These are phyloP conservation scores for Nesospiza acunhae DNA, from an alignment of 2,113 vertebrate species.

Conservation along the genomic window DNA sequence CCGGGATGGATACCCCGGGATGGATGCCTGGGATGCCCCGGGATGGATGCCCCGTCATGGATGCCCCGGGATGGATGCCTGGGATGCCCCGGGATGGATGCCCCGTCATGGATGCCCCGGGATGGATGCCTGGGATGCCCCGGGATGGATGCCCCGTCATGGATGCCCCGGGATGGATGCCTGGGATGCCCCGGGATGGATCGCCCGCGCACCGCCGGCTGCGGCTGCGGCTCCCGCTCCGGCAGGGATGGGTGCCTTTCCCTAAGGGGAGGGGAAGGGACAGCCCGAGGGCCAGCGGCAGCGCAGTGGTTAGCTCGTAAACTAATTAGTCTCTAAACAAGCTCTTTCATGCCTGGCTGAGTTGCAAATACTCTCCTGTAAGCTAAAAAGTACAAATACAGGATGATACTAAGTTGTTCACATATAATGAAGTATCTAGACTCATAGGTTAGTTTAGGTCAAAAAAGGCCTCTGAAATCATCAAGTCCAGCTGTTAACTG, in stretches of 20 bases:
- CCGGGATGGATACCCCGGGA: too few relatives aligned
- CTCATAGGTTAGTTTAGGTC: not conserved
- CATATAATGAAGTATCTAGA: not conserved
- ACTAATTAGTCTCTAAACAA: not conserved
- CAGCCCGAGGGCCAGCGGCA: not conserved
- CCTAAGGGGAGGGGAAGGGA: too few relatives aligned
- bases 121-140: too few relatives aligned
- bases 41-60: too few relatives aligned
- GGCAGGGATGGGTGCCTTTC: too few relatives aligned
- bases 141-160: not conserved
- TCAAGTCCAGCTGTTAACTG: not conserved
- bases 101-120: too few relatives aligned
- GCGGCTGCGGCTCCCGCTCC: too few relatives aligned
- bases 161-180: not conserved
- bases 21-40: too few relatives aligned
- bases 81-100: too few relatives aligned
- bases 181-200: not conserved
- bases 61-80: too few relatives aligned
- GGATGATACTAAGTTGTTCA: not conserved
- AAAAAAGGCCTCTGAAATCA: not conserved
- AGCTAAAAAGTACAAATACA: not conserved
- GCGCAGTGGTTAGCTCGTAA: not conserved
- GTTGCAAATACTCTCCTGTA: not conserved
- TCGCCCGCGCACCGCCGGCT: not conserved
- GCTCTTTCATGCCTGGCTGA: not conserved